Evolutionary conservation across 2,888 invertebrate genomes (phyloP), one percentile per base, ranked within the genome.

Genomic region (Oscheius sp.): DNA sequence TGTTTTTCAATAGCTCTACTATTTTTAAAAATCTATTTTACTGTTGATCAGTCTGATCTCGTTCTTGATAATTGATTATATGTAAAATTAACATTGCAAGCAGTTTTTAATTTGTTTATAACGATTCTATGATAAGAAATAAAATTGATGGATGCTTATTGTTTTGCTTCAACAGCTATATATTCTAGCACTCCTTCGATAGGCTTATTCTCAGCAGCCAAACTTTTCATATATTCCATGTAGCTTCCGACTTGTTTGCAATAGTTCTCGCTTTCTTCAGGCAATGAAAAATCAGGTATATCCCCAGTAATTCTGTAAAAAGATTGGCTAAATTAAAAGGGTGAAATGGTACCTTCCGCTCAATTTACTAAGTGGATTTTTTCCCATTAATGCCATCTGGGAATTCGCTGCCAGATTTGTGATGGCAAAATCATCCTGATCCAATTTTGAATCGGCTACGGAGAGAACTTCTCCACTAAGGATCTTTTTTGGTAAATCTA

Each of bases 361-460:
- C 2, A 64, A 26, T 41, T 77, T 70, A 14, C 57, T 22, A 8
- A 69, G 66, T 0, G 74, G 68, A 0, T 56, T 67, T 38, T 70
- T 28, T 9, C 75, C 77, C 61, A 76, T 72, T 47, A 80, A 78
- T n/a, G 71, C 71, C 79, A 80, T 80, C 57, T 80, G 80, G 0
- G 80, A 68, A 51, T 72, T 75, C 32, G 73, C 67, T 0, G 72
- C 75, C 59, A 74, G 22, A 59, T 73, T 75, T 1, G 74, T 74
- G 0, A 80, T 68, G 6, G 54, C 74, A 36, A 72, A 80, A 33
- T 80, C 76, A 30, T 80, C 72, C 17, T 79, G 71, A 56, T 81
- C 73, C n/a, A 77, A 62, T 12, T 70, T 72, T 50, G 74, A 72
- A 38, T 62, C 63, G 1, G 71, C 45, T 2, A 76, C 69, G 0